Conservation (phyloP, 2,797 vertebrate species). For the Eulemur rubriventer region DNA sequence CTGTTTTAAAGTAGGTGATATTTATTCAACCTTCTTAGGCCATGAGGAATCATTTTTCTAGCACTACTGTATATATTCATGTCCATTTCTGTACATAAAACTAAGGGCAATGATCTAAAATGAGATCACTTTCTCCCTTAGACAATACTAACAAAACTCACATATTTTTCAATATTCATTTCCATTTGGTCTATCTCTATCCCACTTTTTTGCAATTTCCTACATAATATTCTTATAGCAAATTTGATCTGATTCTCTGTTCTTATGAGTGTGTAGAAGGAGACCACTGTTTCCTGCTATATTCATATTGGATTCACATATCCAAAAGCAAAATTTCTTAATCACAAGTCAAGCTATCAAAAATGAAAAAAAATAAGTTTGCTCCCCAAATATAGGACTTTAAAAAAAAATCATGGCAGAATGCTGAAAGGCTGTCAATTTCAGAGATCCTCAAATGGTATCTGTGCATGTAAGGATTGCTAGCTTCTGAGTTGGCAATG, state of each 20-base stretch:
- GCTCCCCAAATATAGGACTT: background rate
- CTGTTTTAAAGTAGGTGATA: background rate
- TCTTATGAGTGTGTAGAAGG: background rate
- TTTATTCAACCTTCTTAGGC: background rate
- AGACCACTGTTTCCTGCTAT: background rate
- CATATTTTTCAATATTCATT: background rate
- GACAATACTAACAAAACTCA: background rate
- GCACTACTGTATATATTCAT: background rate
- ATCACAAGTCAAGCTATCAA: background rate
- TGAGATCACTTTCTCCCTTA: background rate
- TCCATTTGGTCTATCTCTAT: background rate
- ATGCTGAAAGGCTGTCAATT: background rate
- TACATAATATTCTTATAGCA: background rate
- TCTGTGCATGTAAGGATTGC: background rate
- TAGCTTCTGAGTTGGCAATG: background rate
- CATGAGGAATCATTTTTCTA: background rate
- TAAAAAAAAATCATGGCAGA: background rate
- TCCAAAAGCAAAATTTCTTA: background rate
- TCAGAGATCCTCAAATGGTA: background rate
- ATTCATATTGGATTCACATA: background rate
- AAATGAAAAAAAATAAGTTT: background rate
- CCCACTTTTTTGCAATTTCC: background rate
- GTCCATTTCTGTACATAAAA: background rate
- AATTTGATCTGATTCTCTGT: background rate
- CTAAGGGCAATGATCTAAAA: background rate